phyloP scores from a whole-genome alignment of 2,888 invertebrate species.

The Monoplex corrugatus region DNA sequence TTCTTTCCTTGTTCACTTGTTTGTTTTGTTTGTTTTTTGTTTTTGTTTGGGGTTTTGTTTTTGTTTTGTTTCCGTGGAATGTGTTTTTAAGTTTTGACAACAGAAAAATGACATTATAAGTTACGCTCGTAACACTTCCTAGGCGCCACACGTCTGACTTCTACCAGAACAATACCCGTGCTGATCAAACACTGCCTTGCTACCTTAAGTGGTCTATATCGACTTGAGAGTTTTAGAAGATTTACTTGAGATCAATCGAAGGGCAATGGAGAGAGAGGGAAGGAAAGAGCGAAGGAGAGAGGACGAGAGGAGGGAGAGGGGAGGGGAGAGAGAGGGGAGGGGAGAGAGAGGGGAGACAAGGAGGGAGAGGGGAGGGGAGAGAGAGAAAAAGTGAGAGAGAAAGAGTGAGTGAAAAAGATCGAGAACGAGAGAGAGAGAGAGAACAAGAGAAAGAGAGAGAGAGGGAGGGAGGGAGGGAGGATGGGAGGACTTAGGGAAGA shows the following conservation, averaged over 20 bases:
- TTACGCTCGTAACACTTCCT: too few species aligned
- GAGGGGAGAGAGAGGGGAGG: background rate
- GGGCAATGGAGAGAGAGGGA: background rate
- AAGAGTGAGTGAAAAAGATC: background rate
- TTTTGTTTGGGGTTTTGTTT: too few species aligned
- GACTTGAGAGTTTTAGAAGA: too few species aligned
- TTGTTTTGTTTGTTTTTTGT: too few species aligned
- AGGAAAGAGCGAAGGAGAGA: background rate
- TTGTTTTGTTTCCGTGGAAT: too few species aligned
- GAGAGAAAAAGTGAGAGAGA: background rate
- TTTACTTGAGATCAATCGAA: background rate
- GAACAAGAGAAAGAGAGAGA: background rate
- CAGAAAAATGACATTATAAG: too few species aligned
- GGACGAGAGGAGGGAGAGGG: background rate
- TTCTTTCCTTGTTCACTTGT: too few species aligned
- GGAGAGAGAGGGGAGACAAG: background rate
- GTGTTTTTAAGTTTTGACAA: too few species aligned
- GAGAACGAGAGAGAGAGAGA: background rate
- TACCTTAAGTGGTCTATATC: too few species aligned
- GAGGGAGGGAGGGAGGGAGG: background rate
- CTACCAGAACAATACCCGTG: too few species aligned
- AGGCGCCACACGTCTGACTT: too few species aligned
- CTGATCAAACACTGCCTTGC: too few species aligned
- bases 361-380: background rate
- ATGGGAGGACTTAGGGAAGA: background rate